These are phyloP conservation scores for Tyto alba DNA, from an alignment of 2,113 vertebrate genomes.

Conservation along the genomic window DNA sequence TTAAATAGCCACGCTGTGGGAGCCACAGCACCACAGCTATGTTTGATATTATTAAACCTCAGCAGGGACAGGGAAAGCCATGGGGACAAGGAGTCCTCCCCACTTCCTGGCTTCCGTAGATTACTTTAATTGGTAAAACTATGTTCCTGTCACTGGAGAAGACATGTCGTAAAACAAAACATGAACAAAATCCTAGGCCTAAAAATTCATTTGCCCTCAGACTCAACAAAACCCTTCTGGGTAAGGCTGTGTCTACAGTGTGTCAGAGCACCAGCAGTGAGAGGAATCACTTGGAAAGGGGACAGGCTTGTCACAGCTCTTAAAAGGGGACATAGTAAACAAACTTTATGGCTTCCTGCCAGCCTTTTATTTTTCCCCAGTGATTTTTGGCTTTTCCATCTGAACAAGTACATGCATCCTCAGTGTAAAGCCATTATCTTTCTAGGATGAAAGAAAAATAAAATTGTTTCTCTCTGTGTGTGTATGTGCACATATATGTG, in stretches of 20 bases:
- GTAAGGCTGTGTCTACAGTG: not conserved
- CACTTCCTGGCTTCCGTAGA: constrained; percentile 21
- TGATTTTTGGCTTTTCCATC: not conserved
- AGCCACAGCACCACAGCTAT: not conserved
- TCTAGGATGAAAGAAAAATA: not conserved
- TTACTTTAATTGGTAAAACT: constrained; percentile 60
- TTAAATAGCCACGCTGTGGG: constrained; percentile 19
- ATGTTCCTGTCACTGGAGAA: constrained; percentile 1
- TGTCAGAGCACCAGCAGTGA: not conserved
- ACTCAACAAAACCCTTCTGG: not conserved
- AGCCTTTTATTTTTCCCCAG: not conserved
- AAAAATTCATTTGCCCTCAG: not conserved
- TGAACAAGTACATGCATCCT: not conserved
- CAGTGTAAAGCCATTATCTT: not conserved
- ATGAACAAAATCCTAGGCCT: not conserved
- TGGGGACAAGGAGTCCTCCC: constrained; percentile 29
- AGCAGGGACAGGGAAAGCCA: not conserved
- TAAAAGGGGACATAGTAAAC: not conserved
- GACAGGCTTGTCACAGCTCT: not conserved
- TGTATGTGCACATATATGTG: fast-evolving
- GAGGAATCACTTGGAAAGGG: constrained; percentile 13
- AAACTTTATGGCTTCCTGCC: not conserved
- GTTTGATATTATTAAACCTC: constrained; percentile 14
- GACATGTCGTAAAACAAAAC: not conserved
- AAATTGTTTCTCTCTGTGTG: not conserved